These are phyloP conservation scores for Nothoprocta pentlandii DNA, from an alignment of 2,113 vertebrate genomes.

Conservation along the genomic window DNA sequence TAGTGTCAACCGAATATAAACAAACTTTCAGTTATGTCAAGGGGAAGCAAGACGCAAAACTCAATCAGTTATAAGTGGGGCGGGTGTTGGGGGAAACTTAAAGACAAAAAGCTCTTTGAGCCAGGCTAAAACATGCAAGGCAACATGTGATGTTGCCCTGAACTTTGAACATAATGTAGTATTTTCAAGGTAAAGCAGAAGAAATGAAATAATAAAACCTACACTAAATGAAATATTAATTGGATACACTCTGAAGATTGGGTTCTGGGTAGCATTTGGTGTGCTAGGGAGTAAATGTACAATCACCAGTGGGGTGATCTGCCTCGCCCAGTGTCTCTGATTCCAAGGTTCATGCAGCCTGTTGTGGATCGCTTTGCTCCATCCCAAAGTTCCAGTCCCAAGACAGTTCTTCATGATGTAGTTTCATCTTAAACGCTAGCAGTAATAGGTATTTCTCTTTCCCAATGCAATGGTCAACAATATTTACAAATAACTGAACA, in stretches of 20 bases:
- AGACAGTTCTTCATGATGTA: background rate
- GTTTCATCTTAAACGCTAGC: background rate
- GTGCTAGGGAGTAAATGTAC: background rate
- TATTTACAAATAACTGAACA: background rate
- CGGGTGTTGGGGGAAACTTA: background rate
- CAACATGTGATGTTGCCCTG: conserved; percentile 39
- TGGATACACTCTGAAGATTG: background rate
- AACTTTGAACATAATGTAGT: conserved; percentile 28
- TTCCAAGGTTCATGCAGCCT: background rate
- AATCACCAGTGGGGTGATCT: background rate
- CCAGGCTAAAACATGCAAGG: conserved; percentile 42
- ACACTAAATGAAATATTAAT: background rate
- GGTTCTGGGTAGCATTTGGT: background rate
- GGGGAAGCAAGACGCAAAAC: background rate
- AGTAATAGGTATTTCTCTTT: background rate
- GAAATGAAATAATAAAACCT: background rate
- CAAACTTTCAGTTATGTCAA: background rate
- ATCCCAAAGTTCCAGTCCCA: background rate
- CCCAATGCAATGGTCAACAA: background rate
- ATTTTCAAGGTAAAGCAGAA: background rate
- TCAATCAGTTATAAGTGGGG: background rate
- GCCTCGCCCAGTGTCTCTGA: background rate
- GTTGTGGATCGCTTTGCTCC: background rate
- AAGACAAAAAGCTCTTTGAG: conserved; percentile 52
- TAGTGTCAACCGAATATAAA: conserved; percentile 14